A percentile compares a stretch with the other conserved stretches of the same genome.
These are phyloP conservation scores for Coregonus clupeaformis DNA, from an alignment of 2,113 vertebrate genomes.

Conservation along the genomic window DNA sequence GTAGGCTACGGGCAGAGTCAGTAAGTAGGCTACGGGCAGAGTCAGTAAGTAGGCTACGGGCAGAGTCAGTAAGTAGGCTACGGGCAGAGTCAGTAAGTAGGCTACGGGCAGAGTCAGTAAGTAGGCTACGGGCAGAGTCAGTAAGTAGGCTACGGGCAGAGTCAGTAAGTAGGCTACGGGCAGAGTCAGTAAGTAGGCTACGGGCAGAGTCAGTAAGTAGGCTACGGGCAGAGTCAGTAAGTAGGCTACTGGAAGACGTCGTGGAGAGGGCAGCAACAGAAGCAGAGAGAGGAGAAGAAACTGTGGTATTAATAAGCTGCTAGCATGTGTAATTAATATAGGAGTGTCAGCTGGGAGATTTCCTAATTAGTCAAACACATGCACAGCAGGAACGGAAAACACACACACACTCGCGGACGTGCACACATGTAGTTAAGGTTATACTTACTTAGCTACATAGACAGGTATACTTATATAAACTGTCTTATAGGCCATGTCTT, in stretches of 20 bases:
- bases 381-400: slow-evolving; percentile 16
- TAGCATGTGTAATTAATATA: slow-evolving; percentile 51
- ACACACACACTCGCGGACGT: not conserved
- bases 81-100: too few relatives aligned
- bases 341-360: slow-evolving; percentile 31
- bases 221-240: not conserved
- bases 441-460: not conserved
- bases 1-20: too few relatives aligned
- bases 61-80: too few relatives aligned
- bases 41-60: too few relatives aligned
- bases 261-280: slow-evolving; percentile 9
- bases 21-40: too few relatives aligned
- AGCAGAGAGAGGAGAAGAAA: not conserved
- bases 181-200: too few relatives aligned
- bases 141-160: too few relatives aligned
- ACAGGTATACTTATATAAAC: not conserved
- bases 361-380: slow-evolving; percentile 38
- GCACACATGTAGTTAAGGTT: not conserved
- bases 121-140: too few relatives aligned
- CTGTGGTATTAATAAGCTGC: not conserved
- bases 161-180: too few relatives aligned
- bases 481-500: too few relatives aligned
- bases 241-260: not conserved
- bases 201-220: too few relatives aligned
- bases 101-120: too few relatives aligned